phyloP scores from a whole-genome alignment of 2,113 vertebrate species.

The Otis tarda region DNA sequence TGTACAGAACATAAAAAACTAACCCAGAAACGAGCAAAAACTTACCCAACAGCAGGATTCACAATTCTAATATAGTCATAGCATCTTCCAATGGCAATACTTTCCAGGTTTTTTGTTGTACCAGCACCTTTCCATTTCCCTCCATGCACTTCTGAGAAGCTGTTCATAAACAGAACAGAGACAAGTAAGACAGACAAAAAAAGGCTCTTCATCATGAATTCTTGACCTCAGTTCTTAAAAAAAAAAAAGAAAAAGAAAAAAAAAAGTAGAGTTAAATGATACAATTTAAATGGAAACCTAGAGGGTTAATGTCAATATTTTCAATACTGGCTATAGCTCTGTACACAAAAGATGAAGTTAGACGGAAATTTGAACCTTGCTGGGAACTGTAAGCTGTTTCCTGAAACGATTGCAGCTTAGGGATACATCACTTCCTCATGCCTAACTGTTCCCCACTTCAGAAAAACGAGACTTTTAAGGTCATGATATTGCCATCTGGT shows the following conservation, averaged over 20 bases:
- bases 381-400: constrained; percentile 15
- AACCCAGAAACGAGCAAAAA: background rate
- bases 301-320: background rate
- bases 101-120: constrained; percentile 64
- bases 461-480: background rate
- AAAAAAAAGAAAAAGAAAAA: background rate
- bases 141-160: background rate
- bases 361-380: background rate
- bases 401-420: background rate
- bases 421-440: constrained; percentile 55
- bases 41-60: constrained; percentile 72
- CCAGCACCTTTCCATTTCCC: constrained; percentile 67
- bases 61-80: constrained; percentile 62
- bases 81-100: constrained; percentile 76
- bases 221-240: background rate
- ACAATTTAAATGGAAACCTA: background rate
- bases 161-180: constrained; percentile 6
- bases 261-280: background rate
- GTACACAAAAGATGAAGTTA: background rate
- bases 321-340: background rate
- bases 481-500: constrained; percentile 43
- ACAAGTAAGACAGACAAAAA: background rate
- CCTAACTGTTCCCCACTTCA: background rate
- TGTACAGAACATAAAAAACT: background rate
- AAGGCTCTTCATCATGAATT: constrained; percentile 1